Percentiles rank a stretch among this genome's conserved stretches.
These are phyloP conservation scores for Damaliscus lunatus DNA, from an alignment of 2,113 vertebrate species.

Conservation along the genomic window DNA sequence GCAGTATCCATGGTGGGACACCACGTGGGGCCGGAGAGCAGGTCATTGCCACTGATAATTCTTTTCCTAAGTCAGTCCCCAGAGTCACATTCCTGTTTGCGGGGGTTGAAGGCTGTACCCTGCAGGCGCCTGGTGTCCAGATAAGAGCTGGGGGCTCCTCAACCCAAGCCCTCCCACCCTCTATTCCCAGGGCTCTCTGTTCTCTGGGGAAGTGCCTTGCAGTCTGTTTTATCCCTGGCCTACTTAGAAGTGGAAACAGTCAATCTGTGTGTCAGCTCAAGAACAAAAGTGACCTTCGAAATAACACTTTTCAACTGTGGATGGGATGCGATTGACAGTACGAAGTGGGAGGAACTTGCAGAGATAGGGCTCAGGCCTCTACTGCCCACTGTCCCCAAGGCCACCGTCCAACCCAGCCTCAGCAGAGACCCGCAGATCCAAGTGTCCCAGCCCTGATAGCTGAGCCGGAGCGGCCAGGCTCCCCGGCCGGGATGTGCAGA, in stretches of 20 bases:
- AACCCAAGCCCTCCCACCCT: neutral
- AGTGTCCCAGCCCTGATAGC: neutral
- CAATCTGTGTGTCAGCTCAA: neutral
- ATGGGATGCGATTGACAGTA: neutral
- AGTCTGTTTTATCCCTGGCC: neutral
- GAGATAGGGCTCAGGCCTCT: neutral
- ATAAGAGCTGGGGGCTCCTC: neutral
- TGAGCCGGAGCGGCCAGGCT: neutral
- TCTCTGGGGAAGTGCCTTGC: neutral
- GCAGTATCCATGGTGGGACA: neutral
- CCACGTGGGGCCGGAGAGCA: neutral
- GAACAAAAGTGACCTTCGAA: neutral
- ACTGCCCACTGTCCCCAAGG: neutral
- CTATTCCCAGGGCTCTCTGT: neutral
- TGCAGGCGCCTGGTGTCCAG: neutral
- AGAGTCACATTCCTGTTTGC: neutral
- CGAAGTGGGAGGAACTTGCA: neutral
- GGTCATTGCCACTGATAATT: neutral
- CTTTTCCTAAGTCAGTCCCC: neutral
- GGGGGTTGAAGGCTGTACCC: fast-evolving
- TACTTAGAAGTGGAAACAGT: neutral
- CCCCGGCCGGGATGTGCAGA: fast-evolving
- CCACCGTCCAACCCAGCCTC: neutral
- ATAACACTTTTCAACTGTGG: neutral
- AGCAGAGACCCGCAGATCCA: neutral